Evolutionary conservation across 2,113 vertebrate species (phyloP), one percentile per base, ranked within the genome.

Genomic region (Albula glossodonta): DNA sequence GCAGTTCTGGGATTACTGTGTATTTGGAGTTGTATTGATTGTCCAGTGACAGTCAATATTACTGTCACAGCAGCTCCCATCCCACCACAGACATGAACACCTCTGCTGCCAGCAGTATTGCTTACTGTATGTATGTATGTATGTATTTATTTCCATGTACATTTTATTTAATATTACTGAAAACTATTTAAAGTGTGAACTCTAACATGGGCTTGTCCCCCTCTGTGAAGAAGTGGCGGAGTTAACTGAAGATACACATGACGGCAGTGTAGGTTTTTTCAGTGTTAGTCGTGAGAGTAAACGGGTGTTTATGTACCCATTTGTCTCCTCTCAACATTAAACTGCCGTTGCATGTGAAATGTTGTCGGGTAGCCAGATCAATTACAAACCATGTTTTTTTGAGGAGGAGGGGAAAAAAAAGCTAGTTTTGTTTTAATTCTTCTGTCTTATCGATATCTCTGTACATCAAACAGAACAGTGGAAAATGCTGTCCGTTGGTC

Each of bases 401-500:
- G n/a, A n/a, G n/a, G 31, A 41, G 31, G 31, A 31, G 53, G 53
- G 60, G 13, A 19, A 4, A 66, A 66, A 66, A 51, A 85, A 41
- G 48, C 25, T 56, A 49, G 70, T 56, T 78, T 50, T 66, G 78
- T 63, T 84, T 77, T 15, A 80, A 41, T 50, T 41, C 78, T 63
- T 56, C 56, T 31, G 53, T 66, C 84, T 56, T 50, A 56, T 80
- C 81, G 84, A 5, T 85, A 50, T 85, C n/a, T 78, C 56, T 85
- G 78, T 85, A 85, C 78, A 81, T 80, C 12, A 78, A 85, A 25
- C 12, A 51, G 57, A 80, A 85, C 53, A 85, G 22, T 80, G 48
- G 31, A 51, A 81, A 49, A 48, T 52, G 78, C 84, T 85, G 56
- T 85, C 56, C 60, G 19, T 70, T 81, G 78, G 77, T 85, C 78